These are phyloP conservation scores for Holotrichia oblita DNA, from an alignment of 1,140 invertebrate genomes.

Conservation along the genomic window DNA sequence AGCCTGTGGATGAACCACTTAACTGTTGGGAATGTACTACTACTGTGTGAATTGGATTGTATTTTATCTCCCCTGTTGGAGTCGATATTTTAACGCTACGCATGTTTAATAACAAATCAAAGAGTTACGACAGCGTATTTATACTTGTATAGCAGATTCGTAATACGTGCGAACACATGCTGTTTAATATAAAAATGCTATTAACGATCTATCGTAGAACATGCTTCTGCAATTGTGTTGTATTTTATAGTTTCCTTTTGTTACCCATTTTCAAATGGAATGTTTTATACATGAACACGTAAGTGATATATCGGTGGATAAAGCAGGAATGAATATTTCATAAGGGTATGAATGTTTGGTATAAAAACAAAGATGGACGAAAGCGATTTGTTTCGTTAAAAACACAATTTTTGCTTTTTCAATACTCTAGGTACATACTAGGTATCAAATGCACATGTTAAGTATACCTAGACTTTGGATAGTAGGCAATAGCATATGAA, in stretches of 20 bases:
- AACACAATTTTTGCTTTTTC: no score
- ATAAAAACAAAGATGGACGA: no score
- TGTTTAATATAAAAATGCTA: not conserved
- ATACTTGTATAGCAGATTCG: not conserved
- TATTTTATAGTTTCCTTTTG: not conserved
- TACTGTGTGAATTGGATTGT: constrained; percentile 17
- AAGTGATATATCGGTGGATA: not conserved
- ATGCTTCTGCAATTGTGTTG: not conserved
- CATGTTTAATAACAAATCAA: constrained; percentile 12
- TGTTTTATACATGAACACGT: not conserved
- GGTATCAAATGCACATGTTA: no score
- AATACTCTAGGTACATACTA: no score
- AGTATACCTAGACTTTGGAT: no score
- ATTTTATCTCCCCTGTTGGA: not conserved
- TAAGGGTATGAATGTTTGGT: not conserved
- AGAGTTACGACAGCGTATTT: constrained; percentile 2
- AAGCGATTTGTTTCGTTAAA: no score
- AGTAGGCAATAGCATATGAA: no score
- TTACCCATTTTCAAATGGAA: not conserved
- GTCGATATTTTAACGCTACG: constrained; percentile 5
- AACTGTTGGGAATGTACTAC: constrained; percentile 23
- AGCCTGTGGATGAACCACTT: constrained; percentile 37
- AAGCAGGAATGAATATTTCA: not conserved
- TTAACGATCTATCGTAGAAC: not conserved
- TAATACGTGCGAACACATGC: not conserved